Conservation (phyloP, 2,113 vertebrate genomes). For the Paramisgurnus dabryanus region DNA sequence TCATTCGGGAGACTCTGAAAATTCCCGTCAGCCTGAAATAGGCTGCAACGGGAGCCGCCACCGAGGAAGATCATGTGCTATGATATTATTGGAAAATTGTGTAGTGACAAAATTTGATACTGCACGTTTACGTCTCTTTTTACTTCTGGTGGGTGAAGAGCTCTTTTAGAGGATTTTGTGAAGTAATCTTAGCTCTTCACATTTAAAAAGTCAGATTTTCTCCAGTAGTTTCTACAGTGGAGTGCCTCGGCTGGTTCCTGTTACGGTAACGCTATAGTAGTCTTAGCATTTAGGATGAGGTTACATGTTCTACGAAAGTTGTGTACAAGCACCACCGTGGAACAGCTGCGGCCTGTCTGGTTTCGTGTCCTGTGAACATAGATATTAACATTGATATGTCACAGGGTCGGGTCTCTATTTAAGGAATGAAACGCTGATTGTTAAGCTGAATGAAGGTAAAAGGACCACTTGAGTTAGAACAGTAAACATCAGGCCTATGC, state of each 20-base stretch:
- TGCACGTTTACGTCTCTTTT: not conserved
- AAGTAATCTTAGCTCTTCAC: not conserved
- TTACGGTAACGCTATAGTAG: slow-evolving; percentile 19
- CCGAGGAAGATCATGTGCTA: not conserved
- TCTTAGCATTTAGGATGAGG: slow-evolving; percentile 35
- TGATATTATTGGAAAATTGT: slow-evolving; percentile 2
- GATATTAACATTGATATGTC: slow-evolving; percentile 57
- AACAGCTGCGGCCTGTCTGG: slow-evolving; percentile 43
- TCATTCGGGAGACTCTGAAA: slow-evolving; percentile 30
- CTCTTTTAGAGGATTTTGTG: not conserved
- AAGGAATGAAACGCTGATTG: slow-evolving; percentile 56
- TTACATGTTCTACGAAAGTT: slow-evolving; percentile 47
- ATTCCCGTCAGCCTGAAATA: not conserved
- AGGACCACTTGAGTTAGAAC: slow-evolving; percentile 45
- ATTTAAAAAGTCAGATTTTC: not conserved
- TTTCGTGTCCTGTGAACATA: slow-evolving; percentile 45
- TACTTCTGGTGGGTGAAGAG: not conserved
- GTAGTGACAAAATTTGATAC: not conserved
- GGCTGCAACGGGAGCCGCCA: not conserved
- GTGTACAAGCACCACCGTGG: slow-evolving; percentile 27
- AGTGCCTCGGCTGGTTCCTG: slow-evolving; percentile 26
- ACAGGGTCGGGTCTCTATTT: slow-evolving; percentile 56
- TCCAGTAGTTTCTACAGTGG: not conserved
- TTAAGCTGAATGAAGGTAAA: slow-evolving; percentile 54
- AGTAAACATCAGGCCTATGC: slow-evolving; percentile 47